Evolutionary conservation across 2,113 vertebrate species (phyloP).

Genomic region (Psophia crepitans): DNA sequence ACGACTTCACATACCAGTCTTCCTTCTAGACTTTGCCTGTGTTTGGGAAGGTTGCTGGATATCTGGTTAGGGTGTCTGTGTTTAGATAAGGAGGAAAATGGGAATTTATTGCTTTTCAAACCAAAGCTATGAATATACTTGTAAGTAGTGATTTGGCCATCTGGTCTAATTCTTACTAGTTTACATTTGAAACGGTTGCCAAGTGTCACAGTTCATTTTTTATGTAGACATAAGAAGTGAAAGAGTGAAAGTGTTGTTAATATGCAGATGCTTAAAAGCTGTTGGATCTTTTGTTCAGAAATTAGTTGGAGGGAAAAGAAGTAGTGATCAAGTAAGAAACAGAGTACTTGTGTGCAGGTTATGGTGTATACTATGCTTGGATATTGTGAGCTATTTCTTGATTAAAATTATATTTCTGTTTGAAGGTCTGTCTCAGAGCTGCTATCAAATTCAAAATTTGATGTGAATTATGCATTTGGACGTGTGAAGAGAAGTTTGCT

Average conservation of each 20-base stretch:
- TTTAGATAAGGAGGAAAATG: neutral
- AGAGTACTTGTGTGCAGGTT: neutral
- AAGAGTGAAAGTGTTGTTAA: neutral
- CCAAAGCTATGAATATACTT: neutral
- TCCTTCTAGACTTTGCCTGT: neutral
- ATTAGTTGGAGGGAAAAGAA: neutral
- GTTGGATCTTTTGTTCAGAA: neutral
- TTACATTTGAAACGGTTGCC: neutral
- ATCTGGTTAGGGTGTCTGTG: neutral
- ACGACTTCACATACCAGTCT: neutral
- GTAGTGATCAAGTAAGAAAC: neutral
- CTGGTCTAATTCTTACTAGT: neutral
- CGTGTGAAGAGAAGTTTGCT: slow-evolving; percentile 97
- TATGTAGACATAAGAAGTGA: neutral
- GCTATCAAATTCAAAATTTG: slow-evolving; percentile 97
- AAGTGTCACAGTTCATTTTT: neutral
- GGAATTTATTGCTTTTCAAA: neutral
- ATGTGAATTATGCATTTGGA: slow-evolving; percentile 98
- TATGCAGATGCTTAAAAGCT: neutral
- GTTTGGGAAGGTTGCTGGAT: neutral
- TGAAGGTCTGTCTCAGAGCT: slow-evolving; percentile 93
- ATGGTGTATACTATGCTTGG: neutral
- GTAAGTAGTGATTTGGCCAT: neutral
- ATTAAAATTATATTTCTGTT: neutral
- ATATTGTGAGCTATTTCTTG: neutral